These are phyloP conservation scores for Acleris laterana DNA, from an alignment of 2,888 invertebrate genomes.

Conservation along the genomic window DNA sequence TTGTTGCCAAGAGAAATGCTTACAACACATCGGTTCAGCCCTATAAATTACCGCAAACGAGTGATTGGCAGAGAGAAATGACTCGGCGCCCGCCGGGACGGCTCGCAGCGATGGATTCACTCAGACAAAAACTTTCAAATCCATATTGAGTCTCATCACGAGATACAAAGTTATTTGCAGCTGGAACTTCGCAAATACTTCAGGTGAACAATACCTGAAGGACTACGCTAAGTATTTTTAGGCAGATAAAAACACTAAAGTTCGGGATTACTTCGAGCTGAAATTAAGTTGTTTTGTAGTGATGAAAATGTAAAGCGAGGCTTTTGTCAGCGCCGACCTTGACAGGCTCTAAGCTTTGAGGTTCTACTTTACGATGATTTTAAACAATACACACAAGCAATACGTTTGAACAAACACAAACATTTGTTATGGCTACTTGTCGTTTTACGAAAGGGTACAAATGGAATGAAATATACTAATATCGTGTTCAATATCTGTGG, in stretches of 20 bases:
- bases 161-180: conserved; percentile 12
- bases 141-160: conserved; percentile 15
- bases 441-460: no score
- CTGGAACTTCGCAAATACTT: conserved; percentile 11
- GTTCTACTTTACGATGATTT: neutral
- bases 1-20: conserved; percentile 23
- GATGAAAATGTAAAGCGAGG: conserved; percentile 15
- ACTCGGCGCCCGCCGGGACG: conserved; percentile 12
- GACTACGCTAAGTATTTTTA: conserved; percentile 11
- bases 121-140: conserved; percentile 18
- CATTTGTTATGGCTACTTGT: no score
- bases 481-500: no score
- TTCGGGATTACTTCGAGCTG: neutral
- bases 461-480: no score
- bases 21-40: conserved; percentile 28
- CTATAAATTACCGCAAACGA: conserved; percentile 31
- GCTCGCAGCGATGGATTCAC: neutral
- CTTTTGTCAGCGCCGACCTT: conserved; percentile 15
- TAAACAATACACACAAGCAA: no score
- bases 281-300: conserved; percentile 13
- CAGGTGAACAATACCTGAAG: conserved; percentile 16
- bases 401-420: no score
- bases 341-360: conserved; percentile 4
- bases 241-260: conserved; percentile 16
- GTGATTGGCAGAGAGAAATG: conserved; percentile 36